phyloP scores from a whole-genome alignment of 37 sponge, comb jelly and placozoan species.

The Cladorhizidae sp. region DNA sequence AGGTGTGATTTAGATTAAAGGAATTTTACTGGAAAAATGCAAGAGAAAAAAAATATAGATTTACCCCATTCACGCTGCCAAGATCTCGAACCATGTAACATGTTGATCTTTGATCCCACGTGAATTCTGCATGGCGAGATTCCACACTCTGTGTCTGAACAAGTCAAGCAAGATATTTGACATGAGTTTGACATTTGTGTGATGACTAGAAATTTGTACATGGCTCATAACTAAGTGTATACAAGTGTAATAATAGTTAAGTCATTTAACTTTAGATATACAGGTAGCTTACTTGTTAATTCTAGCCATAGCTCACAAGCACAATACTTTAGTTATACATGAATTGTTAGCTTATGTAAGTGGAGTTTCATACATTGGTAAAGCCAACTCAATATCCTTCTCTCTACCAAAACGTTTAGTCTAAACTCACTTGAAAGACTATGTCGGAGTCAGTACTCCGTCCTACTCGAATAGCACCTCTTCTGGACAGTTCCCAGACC shows the following conservation, averaged over 20 bases:
- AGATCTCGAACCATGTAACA: conserved; percentile 38
- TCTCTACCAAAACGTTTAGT: not conserved
- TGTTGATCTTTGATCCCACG: conserved; percentile 10
- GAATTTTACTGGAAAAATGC: not conserved
- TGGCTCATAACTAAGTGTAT: too few relatives aligned
- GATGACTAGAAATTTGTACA: too few relatives aligned
- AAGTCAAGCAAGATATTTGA: not conserved
- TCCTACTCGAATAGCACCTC: not conserved
- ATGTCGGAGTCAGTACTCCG: conserved; percentile 18
- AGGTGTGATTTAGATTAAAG: not conserved
- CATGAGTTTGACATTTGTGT: not conserved
- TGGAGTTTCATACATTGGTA: not conserved
- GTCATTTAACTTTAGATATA: too few relatives aligned
- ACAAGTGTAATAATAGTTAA: too few relatives aligned
- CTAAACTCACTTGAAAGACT: conserved; percentile 13
- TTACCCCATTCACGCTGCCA: conserved; percentile 52
- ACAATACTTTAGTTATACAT: not conserved
- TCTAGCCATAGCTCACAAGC: too few relatives aligned
- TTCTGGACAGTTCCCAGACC: not conserved
- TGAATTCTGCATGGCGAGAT: conserved; percentile 34
- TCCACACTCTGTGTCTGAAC: conserved; percentile 48
- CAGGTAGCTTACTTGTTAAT: too few relatives aligned
- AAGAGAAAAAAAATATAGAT: not conserved
- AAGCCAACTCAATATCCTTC: not conserved
- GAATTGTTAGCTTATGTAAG: too few relatives aligned